phyloP scores from a whole-genome alignment of 2,797 vertebrate genomes.

The Rhinatrema bivittatum region DNA sequence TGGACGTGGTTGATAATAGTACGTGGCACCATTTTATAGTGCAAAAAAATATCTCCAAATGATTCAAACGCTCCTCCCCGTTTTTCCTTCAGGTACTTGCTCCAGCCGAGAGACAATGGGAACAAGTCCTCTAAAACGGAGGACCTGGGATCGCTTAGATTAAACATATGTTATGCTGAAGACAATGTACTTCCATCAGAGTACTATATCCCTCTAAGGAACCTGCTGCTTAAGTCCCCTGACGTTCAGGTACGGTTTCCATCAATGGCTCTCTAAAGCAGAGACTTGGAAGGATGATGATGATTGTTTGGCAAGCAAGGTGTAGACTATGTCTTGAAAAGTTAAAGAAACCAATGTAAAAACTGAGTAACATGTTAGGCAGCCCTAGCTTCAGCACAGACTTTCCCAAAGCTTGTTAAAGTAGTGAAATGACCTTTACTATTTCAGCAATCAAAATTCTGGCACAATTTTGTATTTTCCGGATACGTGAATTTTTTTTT shows the following conservation, averaged over 20 bases:
- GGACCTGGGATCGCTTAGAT: conserved; percentile 84
- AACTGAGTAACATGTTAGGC: conserved; percentile 5
- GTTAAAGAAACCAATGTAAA: conserved; percentile 3
- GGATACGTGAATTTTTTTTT: too few relatives aligned
- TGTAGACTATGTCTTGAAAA: accelerated
- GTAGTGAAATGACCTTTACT: too few relatives aligned
- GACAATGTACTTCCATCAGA: conserved; percentile 88
- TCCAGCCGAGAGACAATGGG: conserved; percentile 91
- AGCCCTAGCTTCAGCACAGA: too few relatives aligned
- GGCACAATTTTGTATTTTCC: too few relatives aligned
- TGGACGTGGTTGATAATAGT: too few relatives aligned
- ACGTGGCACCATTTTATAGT: too few relatives aligned
- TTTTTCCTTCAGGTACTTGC: conserved; percentile 81
- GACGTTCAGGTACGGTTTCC: conserved; percentile 85
- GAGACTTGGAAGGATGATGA: too few relatives aligned
- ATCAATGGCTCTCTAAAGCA: too few relatives aligned
- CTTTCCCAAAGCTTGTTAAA: too few relatives aligned
- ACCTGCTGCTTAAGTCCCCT: conserved; percentile 87
- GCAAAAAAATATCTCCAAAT: too few relatives aligned
- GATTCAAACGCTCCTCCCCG: too few relatives aligned
- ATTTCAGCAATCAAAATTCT: too few relatives aligned
- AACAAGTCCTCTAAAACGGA: conserved; percentile 85
- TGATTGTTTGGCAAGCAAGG: background rate
- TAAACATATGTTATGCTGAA: conserved; percentile 92
- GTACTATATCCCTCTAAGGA: conserved; percentile 78